phyloP scores from a whole-genome alignment of 2,113 vertebrate species.

The Ellobius talpinus region DNA sequence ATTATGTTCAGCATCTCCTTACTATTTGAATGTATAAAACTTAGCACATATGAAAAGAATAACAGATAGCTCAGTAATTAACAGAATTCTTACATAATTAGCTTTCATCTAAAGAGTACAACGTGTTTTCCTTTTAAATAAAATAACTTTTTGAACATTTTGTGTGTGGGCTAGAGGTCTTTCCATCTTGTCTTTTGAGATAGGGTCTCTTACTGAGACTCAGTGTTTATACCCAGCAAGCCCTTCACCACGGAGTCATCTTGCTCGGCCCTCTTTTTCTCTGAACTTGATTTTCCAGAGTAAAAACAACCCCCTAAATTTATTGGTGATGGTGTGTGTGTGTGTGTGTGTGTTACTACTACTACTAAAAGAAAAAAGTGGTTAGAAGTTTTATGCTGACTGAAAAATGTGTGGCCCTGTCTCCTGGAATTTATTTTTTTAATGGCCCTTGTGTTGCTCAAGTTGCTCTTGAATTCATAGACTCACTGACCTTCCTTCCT shows the following conservation, averaged over 20 bases:
- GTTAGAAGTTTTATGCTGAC: not conserved
- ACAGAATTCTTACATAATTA: constrained; percentile 35
- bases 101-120: not conserved
- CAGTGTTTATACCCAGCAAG: not conserved
- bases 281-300: constrained; percentile 8
- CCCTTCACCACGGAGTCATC: not conserved
- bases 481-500: not conserved
- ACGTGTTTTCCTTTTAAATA: not conserved
- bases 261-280: not conserved
- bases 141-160: not conserved
- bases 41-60: constrained; percentile 68
- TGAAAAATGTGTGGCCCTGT: not conserved
- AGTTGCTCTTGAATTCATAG: not conserved
- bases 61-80: constrained; percentile 37
- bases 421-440: not conserved
- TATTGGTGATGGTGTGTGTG: not conserved
- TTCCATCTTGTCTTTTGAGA: not conserved
- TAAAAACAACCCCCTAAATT: constrained; percentile 37
- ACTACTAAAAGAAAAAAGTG: not conserved
- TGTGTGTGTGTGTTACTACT: not conserved
- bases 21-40: constrained; percentile 74
- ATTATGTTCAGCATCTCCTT: constrained; percentile 63
- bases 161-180: not conserved
- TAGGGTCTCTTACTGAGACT: not conserved
- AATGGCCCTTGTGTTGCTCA: not conserved